Evolutionary conservation across 1,140 invertebrate species (phyloP), one percentile per base, ranked within the genome.

Genomic region (Dreissena rostriformis): DNA sequence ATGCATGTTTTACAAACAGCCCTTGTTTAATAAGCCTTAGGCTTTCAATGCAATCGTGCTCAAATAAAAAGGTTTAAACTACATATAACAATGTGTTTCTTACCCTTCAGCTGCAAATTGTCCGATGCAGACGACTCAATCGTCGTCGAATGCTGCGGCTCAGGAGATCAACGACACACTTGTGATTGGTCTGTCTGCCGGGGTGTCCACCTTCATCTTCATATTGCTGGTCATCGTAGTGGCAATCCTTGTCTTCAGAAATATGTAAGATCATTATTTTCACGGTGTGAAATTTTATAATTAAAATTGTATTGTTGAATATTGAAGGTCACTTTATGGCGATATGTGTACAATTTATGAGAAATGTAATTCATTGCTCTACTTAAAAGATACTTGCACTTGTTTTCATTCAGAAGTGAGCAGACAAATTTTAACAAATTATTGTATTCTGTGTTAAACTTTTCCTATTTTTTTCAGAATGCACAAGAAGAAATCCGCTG

Each of bases 161-260:
- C 6, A 39, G 15, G 24, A 75, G 61, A 67, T 57, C 14, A 68
- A 82, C 29, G 72, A 82, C 57, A n/a, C 71, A 4, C 14, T 75
- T 19, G 72, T 82, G 22, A 82, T 82, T 52, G 80, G 80, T 29
- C 8, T 75, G 6, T 74, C 80, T 12, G 80, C 72, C n/a, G 80
- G 80, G 19, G 61, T 57, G 1, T 71, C 80, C 11, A 72, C 22
- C 19, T 52, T 82, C n/a, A n/a, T 82, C 11, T 28, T 82, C 2
- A 17, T 82, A 19, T 22, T 82, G 7, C 17, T 82, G 24, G 65
- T 75, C 5, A 55, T 67, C 26, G 57, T 57, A 53, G 80, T 65
- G 28, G 70, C 57, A 29, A 26, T 82, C 22, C 4, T 82, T 57
- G 26, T 66, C 1, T 39, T 67, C 12, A 73, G 28, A 14, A 28